Evolutionary conservation across 2,113 vertebrate species (phyloP), one percentile per base, ranked within the genome.

Genomic region (Callorhinus ursinus): DNA sequence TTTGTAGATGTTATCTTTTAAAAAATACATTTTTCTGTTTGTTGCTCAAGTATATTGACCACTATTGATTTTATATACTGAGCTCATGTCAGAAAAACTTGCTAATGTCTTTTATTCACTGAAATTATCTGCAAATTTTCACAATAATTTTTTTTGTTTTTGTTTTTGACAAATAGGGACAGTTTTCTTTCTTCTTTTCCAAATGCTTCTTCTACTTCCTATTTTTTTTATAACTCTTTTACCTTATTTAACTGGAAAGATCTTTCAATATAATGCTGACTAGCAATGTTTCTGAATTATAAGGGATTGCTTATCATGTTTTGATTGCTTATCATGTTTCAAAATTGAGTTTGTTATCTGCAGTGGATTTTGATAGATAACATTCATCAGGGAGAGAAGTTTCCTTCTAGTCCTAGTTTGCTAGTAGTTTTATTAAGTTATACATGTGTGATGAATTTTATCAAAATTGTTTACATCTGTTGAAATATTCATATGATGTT

Each of bases 1-100:
- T 57, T 65, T 55, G 26, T 57, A 92, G 83, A 33, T 65, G 14
- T 86, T 81, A 33, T 1, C 14, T 61, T 87, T 94, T 90, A 14
- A 28, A 71, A 92, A 84, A 28, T 63, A 77, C 61, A 84, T 46
- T 77, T 95, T 95, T 84, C 31, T 94, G 10, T 92, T 86, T 76
- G 36, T 59, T 76, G 8, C 26, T 65, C 10, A 53, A 83, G 18
- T 72, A 63, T 63, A 85, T 65, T 65, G 55, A 74, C 49, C 5
- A 16, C 19, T 89, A 59, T 71, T 84, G 53, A 49, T 90, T 97
- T 72, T 95, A 59, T 61, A 83, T 83, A 95, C 6, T 18, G 36
- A 92, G 36, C 7, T 89, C 13, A 42, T n/a, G 71, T 59, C 53
- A 61, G 53, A 76, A 24, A 65, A 76, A 74, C 14, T 39, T 91